A percentile compares a stretch with the other conserved stretches of the same genome.
phyloP scores from a whole-genome alignment of 2,888 invertebrate genomes.

The Aspidiotus rigidus region DNA sequence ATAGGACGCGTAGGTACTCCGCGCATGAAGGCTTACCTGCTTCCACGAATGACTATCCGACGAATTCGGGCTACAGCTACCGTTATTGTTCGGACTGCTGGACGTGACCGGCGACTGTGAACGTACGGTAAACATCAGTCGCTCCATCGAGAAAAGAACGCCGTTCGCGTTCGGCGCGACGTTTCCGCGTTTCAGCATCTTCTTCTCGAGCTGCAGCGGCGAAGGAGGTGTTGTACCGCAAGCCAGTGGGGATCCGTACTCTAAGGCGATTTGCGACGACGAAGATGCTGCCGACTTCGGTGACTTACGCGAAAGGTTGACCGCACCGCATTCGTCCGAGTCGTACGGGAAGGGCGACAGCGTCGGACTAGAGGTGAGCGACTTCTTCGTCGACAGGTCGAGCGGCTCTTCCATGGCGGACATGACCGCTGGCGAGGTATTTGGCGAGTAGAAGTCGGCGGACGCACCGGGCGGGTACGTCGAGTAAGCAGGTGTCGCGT shows the following conservation, averaged over 20 bases:
- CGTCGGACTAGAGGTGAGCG: conserved; percentile 45
- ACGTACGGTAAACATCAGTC: conserved; percentile 11
- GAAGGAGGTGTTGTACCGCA: conserved; percentile 22
- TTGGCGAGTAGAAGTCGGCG: conserved; percentile 23
- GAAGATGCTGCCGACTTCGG: conserved; percentile 49
- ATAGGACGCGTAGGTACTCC: neutral
- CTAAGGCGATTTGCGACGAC: neutral
- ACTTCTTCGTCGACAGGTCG: conserved; percentile 79
- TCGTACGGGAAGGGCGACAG: conserved; percentile 47
- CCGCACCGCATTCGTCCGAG: conserved; percentile 60
- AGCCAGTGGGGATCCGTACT: neutral
- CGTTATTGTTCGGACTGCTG: conserved; percentile 39
- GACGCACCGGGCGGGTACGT: conserved; percentile 19
- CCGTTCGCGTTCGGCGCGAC: conserved; percentile 16
- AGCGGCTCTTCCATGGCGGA: conserved; percentile 63
- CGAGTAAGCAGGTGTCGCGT: conserved; percentile 41
- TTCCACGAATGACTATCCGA: conserved; percentile 58
- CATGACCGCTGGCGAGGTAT: conserved; percentile 22
- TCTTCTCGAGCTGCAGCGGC: conserved; percentile 46
- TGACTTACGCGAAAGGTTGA: conserved; percentile 66
- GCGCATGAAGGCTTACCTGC: conserved; percentile 40
- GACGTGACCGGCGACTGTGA: conserved; percentile 35
- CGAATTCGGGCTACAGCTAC: conserved; percentile 56
- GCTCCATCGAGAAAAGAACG: conserved; percentile 22
- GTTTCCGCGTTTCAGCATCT: conserved; percentile 41